These are phyloP conservation scores for Cantharis rufa DNA, from an alignment of 2,888 invertebrate genomes.

Conservation along the genomic window DNA sequence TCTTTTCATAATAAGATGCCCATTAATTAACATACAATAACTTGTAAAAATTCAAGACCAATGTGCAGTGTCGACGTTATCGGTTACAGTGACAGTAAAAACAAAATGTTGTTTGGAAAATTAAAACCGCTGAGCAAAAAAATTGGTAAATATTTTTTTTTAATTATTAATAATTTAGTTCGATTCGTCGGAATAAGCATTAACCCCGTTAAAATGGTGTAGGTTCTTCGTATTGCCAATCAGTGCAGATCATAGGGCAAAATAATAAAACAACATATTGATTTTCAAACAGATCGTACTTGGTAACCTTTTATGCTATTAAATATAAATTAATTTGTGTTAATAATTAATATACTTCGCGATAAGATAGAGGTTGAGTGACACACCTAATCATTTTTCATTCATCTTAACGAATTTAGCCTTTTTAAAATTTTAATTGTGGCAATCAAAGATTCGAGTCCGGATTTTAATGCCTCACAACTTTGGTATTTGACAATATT, in stretches of 20 bases:
- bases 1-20: not conserved
- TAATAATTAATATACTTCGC: not conserved
- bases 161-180: not conserved
- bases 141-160: not conserved
- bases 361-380: not conserved
- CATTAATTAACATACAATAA: not conserved
- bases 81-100: not conserved
- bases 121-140: not conserved
- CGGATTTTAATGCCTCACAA: not conserved
- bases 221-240: not conserved
- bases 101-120: not conserved
- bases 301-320: not conserved
- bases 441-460: not conserved
- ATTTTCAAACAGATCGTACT: not conserved
- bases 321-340: not conserved
- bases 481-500: no score
- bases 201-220: not conserved
- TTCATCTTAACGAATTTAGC: not conserved
- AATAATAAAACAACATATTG: not conserved
- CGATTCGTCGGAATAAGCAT: no score
- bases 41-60: not conserved
- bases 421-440: not conserved
- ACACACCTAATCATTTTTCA: not conserved
- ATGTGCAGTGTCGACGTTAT: not conserved
- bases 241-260: not conserved